Evolutionary conservation across 2,888 invertebrate genomes (phyloP), one percentile per base, ranked within the genome.

Genomic region (Netelia fuscicornis): DNA sequence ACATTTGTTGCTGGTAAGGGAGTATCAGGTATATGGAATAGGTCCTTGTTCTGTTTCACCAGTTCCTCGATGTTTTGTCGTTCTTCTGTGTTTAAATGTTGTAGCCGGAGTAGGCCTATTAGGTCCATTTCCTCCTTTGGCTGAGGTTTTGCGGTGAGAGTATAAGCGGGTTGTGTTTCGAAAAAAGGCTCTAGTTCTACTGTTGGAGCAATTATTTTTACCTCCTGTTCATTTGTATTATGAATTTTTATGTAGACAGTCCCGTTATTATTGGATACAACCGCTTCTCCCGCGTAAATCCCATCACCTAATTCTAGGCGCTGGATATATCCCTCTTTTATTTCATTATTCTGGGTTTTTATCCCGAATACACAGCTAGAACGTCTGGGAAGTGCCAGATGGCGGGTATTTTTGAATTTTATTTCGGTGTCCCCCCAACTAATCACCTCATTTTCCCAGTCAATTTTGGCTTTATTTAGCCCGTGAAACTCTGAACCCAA

Each of bases 401-500:
- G 37, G 11, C 64, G 44, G 3, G 25, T 54, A 0, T 52, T 62
- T 62, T 56, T 58, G 1, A 75, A 64, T 8, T 62, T 23, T 5
- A 76, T 11, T 1, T 11, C 1, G 1, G 62, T 10, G 2, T 60
- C n/a, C 0, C n/a, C 25, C 65, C 58, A 64, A 0, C 9, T 3
- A 2, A 65, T 10, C 0, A 10, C 20, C 8, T 75, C 52, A n/a
- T 9, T 13, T 0, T 68, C 60, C 71, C 65, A 82, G 37, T 82
- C 71, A 2, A 77, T 65, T 0, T 9, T 9, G 1, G 76, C 71
- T 0, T 52, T 6, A 48, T 65, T 77, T 13, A 8, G 0, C 0
- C n/a, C 65, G 20, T 72, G 58, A 25, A 82, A 82, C n/a, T 82
- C 71, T 0, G 77, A n/a, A 0, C 82, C 77, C 2, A 83, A 17